Evolutionary conservation across 2,888 invertebrate genomes (phyloP), one percentile per base, ranked within the genome.

Genomic region (Allacma fusca): DNA sequence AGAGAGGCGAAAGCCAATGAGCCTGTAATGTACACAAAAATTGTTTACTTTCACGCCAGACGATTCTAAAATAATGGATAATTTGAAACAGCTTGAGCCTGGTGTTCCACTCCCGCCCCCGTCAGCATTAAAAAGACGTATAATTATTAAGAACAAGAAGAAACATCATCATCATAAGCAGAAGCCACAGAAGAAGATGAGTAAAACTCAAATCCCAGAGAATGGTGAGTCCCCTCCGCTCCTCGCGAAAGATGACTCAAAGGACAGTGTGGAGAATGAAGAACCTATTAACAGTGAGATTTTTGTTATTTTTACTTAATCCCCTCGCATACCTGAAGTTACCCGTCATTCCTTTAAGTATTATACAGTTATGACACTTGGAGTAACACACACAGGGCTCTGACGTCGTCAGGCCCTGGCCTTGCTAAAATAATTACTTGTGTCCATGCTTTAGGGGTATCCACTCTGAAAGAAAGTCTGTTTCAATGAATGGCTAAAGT

Each of bases 121-220:
- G 0, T 90, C 92, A 50, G 86, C 91, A 78, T 88, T 98, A 77
- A 92, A 92, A 81, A 90, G 95, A 83, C 97, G 97, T 88, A 97
- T 98, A 84, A 94, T 98, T 82, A 96, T 98, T 84, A 98, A 98
- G 88, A 98, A 98, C 87, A 97, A 97, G 88, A 96, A 96, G 88
- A 95, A 96, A 86, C 94, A 95, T 77, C 85, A 85, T 75, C 83
- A 82, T 75, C 82, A 84, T 65, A 77, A 80, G 24, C 79, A 79
- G 43, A 81, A 83, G 62, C 76, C 77, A n/a, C 77, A 77, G 23
- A 75, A 74, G 75, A 82, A 81, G 70, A 26, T 81, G 65, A 81
- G 83, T 71, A 83, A 82, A 77, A 78, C 81, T 16, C 72, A 77
- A 75, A 77, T 81, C 72, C 84, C 84, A n/a, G 85, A 84, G 75